Base-by-base conservation (phyloP, 2,888 invertebrate genomes). In the Synergus gifuensis region DNA sequence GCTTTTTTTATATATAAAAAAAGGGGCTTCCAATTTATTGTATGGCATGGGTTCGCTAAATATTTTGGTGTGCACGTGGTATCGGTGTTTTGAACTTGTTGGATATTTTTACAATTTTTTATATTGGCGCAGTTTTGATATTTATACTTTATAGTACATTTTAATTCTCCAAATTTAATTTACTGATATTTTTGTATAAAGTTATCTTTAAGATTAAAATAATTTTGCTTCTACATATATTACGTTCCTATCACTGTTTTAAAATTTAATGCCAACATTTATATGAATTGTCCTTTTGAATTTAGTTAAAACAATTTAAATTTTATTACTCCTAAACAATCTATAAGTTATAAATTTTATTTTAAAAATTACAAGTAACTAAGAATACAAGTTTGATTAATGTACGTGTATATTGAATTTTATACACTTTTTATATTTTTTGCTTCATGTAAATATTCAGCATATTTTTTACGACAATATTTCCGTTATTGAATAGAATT, bases 41-140 rank as follows among this genome's bases (percentile, higher is more conserved):
- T 78, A 79, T 81, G 82, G 80, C 81, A 83, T 60, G 60, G 82
- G 81, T 76, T 76, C 14, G 76, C 42, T 64, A 49, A 79, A 78
- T 66, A 46, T 63, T 69, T 36, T 14, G 49, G 16, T 28, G 16
- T 73, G 69, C 69, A 73, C 49, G 69, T 40, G n/a, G 64, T 73
- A 36, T 36, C n/a, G n/a, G 11, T 40, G 36, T 66, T 42, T 66
- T 18, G 22, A 60, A 60, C 5, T 60, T 60, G 22, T 22, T 60
- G 60, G 22, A 60, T 60, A 60, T 28, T 60, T 18, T 60, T 11
- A 54, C 9, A 12, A 60, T 9, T 60, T 22, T 60, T 60, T 2
- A 1, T 11, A 60, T 60, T 22, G 4, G 22, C 60, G 22, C 22
- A 22, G 4, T 22, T 12, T 60, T 60, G 9, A 9, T 22, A 1